Base-by-base conservation (phyloP, 1,140 invertebrate species). In the Drosophila santomea region DNA sequence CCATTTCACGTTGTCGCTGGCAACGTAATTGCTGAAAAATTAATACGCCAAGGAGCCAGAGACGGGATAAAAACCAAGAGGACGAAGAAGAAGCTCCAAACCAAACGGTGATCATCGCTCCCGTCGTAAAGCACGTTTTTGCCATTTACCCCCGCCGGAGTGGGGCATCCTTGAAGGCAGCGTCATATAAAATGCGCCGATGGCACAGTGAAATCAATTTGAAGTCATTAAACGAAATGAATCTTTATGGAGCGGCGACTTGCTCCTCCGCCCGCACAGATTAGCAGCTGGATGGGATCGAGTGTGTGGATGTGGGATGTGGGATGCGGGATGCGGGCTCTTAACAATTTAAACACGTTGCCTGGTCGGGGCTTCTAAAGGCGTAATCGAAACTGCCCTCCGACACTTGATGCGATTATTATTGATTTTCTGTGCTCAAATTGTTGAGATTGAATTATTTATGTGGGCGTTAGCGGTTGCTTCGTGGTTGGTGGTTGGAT, bases 181-280 rank as follows among this genome's bases (percentile, higher is more conserved):
- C 61, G 59, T 58, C 78, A 74, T 86, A 86, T 86, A 86, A 86
- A 81, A 75, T 86, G 61, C 50, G 80, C 54, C 74, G 80, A 64
- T 80, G 84, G 67, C 69, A 78, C 74, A 86, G 79, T 79, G 78
- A 90, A 91, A 91, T 91, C 90, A 91, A 91, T 91, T 91, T 91
- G 63, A 76, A 91, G 90, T 91, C 90, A 91, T 91, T 91, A 90
- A 91, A 90, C 67, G 85, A 91, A 91, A 91, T 91, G 85, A 91
- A 91, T 82, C 89, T 88, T 86, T 89, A 91, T 90, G 80, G 71
- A 68, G 62, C 64, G 23, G 62, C 64, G 23, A 23, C 38, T 57
- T 17, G 17, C 52, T 54, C 58, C 74, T 41, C 58, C 73, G 61
- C 44, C 55, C 55, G 58, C 59, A 61, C 55, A 68, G 78, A 86